These are phyloP conservation scores for Periphyllus acericola DNA, from an alignment of 2,888 invertebrate species.

Conservation along the genomic window DNA sequence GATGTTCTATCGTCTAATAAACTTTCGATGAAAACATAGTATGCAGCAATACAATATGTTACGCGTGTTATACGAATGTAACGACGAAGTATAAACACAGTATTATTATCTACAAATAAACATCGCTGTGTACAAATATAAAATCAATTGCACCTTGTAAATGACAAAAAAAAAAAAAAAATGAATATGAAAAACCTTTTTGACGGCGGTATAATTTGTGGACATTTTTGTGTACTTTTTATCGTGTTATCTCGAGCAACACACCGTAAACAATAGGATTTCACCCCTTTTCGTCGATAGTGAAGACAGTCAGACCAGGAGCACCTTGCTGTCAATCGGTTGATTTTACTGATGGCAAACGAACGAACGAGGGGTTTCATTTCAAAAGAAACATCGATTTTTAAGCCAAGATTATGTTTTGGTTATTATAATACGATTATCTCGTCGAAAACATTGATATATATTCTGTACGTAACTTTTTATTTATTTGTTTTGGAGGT, in stretches of 20 bases:
- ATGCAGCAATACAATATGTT: too few relatives aligned
- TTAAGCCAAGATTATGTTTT: neutral
- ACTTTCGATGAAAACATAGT: too few relatives aligned
- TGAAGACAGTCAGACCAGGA: slow-evolving; percentile 18
- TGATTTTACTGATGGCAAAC: slow-evolving; percentile 7
- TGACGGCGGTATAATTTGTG: slow-evolving; percentile 6
- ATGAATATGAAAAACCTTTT: neutral
- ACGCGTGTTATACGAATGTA: neutral
- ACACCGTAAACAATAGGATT: slow-evolving; percentile 37
- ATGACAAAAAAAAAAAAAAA: neutral
- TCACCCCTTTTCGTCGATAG: neutral
- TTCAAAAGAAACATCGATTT: slow-evolving; percentile 22
- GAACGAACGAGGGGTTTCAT: slow-evolving; percentile 19
- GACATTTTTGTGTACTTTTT: neutral
- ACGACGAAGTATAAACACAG: neutral
- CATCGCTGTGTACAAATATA: neutral
- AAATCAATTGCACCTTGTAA: neutral
- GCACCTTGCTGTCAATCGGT: slow-evolving; percentile 53
- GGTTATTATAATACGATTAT: slow-evolving; percentile 2
- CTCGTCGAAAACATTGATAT: neutral
- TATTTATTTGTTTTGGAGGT: slow-evolving; percentile 2
- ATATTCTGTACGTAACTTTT: neutral
- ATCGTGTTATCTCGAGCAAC: slow-evolving; percentile 18
- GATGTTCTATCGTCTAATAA: too few relatives aligned
- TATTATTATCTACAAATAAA: neutral